Evolutionary conservation across 2,797 vertebrate species (phyloP).

Genomic region (Pogonophryne albipinna): DNA sequence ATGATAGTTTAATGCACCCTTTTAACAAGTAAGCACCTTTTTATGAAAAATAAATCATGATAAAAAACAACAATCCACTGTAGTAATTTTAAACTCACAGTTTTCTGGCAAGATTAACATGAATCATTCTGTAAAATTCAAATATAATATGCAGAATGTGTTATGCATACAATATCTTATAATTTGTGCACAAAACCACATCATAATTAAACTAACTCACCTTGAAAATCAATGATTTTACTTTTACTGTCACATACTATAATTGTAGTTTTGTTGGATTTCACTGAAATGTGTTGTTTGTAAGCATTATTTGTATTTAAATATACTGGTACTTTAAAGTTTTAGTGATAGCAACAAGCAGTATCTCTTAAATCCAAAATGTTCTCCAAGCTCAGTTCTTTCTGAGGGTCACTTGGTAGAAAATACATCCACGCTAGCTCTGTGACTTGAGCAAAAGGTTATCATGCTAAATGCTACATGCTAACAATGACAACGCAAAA

Average conservation of each 20-base stretch:
- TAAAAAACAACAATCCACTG: neutral
- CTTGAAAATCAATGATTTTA: conserved; percentile 3
- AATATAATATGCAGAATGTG: conserved; percentile 11
- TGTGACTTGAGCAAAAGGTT: no score
- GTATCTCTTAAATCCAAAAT: neutral
- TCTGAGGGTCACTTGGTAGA: neutral
- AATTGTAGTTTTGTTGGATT: conserved; percentile 1
- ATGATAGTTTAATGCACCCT: conserved; percentile 55
- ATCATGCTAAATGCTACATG: no score
- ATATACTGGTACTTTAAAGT: neutral
- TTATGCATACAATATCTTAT: neutral
- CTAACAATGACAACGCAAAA: no score
- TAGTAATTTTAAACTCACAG: neutral
- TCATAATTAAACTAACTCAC: conserved; percentile 66
- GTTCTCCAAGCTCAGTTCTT: neutral
- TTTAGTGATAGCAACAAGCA: neutral
- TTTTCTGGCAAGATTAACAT: conserved; percentile 48
- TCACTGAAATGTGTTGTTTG: conserved; percentile 8
- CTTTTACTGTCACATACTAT: conserved; percentile 1
- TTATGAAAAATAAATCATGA: neutral
- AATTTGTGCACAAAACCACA: conserved; percentile 33
- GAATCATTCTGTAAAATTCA: conserved; percentile 27
- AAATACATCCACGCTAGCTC: neutral
- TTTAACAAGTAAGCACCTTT: conserved; percentile 73
- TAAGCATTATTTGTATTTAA: conserved; percentile 2